A percentile compares a stretch with the other conserved stretches of the same genome.
Evolutionary conservation across 2,888 invertebrate genomes (phyloP).

Genomic region (Ectobius pallidus): DNA sequence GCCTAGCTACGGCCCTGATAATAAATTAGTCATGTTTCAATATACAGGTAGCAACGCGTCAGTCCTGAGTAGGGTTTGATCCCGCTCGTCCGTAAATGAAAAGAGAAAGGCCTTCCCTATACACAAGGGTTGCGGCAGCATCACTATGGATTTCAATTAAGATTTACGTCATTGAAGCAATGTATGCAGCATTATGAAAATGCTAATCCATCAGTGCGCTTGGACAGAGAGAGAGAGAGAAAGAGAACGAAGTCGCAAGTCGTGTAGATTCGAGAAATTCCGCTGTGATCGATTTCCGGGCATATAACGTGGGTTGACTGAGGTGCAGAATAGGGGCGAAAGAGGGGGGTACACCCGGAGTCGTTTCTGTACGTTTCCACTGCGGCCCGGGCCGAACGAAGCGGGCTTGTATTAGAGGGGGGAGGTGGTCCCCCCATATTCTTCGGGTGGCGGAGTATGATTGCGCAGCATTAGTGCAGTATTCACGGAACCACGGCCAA

Average conservation of each 20-base stretch:
- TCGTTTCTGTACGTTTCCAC: slow-evolving; percentile 23
- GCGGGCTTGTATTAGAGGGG: too few relatives aligned
- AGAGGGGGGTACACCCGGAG: background rate
- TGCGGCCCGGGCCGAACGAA: too few relatives aligned
- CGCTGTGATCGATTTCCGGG: slow-evolving; percentile 30
- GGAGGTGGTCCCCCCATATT: background rate
- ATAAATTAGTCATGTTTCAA: too few relatives aligned
- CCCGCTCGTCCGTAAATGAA: too few relatives aligned
- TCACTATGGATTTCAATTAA: background rate
- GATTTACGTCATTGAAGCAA: background rate
- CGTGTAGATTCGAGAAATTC: slow-evolving; percentile 26
- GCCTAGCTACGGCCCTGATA: too few relatives aligned
- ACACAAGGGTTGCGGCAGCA: too few relatives aligned
- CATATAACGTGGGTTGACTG: slow-evolving; percentile 8
- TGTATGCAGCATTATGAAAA: background rate
- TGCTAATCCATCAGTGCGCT: background rate
- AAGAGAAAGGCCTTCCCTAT: too few relatives aligned
- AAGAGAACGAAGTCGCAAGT: background rate
- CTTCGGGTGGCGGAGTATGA: background rate
- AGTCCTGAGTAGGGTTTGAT: too few relatives aligned
- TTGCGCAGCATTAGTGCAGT: slow-evolving; percentile 19
- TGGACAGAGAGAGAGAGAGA: background rate
- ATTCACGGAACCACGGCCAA: slow-evolving; percentile 4
- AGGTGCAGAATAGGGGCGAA: background rate
- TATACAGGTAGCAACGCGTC: too few relatives aligned